Conservation (phyloP, 2,888 invertebrate species). For the Phortica magna region DNA sequence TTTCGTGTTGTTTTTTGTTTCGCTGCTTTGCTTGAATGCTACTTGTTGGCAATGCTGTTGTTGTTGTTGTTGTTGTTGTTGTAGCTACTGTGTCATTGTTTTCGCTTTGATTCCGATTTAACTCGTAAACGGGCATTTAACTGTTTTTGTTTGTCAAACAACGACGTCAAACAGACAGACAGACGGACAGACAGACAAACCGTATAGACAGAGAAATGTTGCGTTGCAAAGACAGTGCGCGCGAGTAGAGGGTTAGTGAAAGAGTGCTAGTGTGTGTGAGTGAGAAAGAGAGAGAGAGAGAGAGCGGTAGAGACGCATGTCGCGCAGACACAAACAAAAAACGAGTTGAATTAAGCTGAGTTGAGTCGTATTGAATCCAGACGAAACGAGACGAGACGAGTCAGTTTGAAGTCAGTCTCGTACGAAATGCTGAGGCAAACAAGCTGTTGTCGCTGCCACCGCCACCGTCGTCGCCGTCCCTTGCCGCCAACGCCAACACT, state of each 20-base stretch:
- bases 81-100: conserved; percentile 73
- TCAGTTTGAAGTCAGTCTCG: conserved; percentile 36
- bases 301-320: not conserved
- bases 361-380: not conserved
- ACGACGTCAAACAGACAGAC: conserved; percentile 49
- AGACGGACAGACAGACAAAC: conserved; percentile 4
- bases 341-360: not conserved
- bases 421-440: conserved; percentile 48
- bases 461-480: no score
- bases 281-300: no score
- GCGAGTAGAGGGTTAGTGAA: no score
- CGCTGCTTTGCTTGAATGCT: conserved; percentile 15
- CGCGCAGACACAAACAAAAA: conserved; percentile 44
- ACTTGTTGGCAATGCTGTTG: conserved; percentile 41
- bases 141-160: conserved; percentile 74
- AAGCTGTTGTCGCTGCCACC: not conserved
- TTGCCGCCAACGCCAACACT: no score
- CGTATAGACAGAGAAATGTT: conserved; percentile 36
- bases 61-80: conserved; percentile 44
- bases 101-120: conserved; percentile 75
- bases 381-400: conserved; percentile 40
- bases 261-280: no score
- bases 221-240: no score
- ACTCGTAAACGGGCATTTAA: conserved; percentile 73
- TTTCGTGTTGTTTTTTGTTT: conserved; percentile 59